phyloP scores from a whole-genome alignment of 2,797 vertebrate genomes.

The Clarias pachynema region DNA sequence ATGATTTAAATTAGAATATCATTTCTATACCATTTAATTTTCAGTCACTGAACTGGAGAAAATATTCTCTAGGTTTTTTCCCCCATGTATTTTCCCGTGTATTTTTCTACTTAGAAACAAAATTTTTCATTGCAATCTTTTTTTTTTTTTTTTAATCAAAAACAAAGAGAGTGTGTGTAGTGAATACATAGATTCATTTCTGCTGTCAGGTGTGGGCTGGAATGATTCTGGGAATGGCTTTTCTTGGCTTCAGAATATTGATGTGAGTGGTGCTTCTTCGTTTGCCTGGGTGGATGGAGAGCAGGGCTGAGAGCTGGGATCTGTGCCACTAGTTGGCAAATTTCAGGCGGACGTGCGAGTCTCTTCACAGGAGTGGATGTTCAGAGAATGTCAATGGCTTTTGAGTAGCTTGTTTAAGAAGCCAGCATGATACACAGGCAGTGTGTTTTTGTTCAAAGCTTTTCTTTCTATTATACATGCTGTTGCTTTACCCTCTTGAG shows the following conservation, averaged over 20 bases:
- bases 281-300: conserved; percentile 37
- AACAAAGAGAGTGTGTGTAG: not conserved
- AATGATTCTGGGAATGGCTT: conserved; percentile 14
- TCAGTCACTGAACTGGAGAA: not conserved
- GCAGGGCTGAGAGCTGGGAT: conserved; percentile 42
- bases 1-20: not conserved
- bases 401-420: conserved; percentile 42
- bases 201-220: conserved; percentile 13
- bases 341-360: conserved; percentile 31
- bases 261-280: conserved; percentile 37
- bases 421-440: conserved; percentile 29
- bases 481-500: not conserved
- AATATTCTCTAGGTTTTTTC: not conserved
- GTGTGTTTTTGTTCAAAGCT: conserved; percentile 26
- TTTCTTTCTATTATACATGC: conserved; percentile 12
- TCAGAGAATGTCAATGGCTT: conserved; percentile 47
- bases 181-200: conserved; percentile 1
- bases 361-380: conserved; percentile 41
- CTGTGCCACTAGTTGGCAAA: conserved; percentile 42
- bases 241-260: conserved; percentile 36
- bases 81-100: not conserved
- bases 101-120: not conserved
- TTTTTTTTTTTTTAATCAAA: not conserved
- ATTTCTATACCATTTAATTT: not conserved
- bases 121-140: not conserved